Evolutionary conservation across 2,888 invertebrate genomes (phyloP), one percentile per base, ranked within the genome.

Genomic region (Acleris cristana): DNA sequence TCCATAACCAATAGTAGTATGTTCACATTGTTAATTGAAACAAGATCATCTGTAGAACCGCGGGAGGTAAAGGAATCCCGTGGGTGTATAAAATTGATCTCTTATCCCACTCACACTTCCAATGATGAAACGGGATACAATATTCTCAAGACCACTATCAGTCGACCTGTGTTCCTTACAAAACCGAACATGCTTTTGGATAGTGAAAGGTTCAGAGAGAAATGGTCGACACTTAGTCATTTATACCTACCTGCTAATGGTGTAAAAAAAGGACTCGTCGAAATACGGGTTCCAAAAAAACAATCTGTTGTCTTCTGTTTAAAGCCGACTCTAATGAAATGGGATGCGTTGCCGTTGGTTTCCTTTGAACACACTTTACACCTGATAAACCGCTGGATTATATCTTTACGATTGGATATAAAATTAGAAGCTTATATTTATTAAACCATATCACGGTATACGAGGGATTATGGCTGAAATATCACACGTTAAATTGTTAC

Each of bases 11-110:
- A 67, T 67, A 67, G 67, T 40, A 53, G 73, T 73, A 78, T 80
- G 75, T 78, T 78, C 79, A 77, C 76, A 77, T 78, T 75, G 80
- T 79, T 86, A 87, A 90, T 90, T 89, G 87, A 89, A 87, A 88
- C 82, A 79, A 85, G 83, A 84, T 84, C 82, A 79, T 83, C 77
- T 80, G 72, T 69, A 73, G 77, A 83, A 71, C 85, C 79, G 77
- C 85, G 75, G 87, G 85, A 79, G 82, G 78, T 73, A 77, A 71
- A 55, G 63, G 70, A 71, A 72, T 82, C 78, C 82, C 78, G 86
- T 87, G 82, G 87, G 85, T 78, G 86, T 84, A 74, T 72, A 75
- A 79, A 80, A 79, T 80, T 75, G 74, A 70, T 74, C 61, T 73
- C 48, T 52, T 63, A 6, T 85, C 84, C 76, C 78, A 72, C 69